phyloP scores from a whole-genome alignment of 1,140 invertebrate genomes.

The Ephestia elutella region DNA sequence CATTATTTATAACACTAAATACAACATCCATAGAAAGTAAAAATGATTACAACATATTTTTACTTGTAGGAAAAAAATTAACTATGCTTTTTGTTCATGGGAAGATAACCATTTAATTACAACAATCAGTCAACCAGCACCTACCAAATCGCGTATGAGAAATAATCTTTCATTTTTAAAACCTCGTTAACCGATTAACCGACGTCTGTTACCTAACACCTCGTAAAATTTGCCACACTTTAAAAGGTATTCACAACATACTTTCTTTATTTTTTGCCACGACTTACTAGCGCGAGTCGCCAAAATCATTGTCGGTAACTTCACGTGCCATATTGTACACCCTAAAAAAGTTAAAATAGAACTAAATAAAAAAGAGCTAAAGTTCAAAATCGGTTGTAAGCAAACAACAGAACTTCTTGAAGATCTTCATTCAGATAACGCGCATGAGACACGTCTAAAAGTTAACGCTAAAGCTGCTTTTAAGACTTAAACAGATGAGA shows the following conservation, averaged over 20 bases:
- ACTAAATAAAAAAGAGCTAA: neutral
- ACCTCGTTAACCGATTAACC: neutral
- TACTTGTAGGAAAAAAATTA: too few relatives aligned
- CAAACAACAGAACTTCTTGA: neutral
- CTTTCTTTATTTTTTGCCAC: conserved; percentile 9
- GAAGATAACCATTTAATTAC: neutral
- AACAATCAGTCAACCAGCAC: neutral
- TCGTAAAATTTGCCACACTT: conserved; percentile 20
- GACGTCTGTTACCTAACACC: conserved; percentile 19
- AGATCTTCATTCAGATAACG: neutral
- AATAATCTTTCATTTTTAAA: neutral
- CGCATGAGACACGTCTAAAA: neutral
- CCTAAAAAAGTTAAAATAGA: neutral
- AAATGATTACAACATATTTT: too few relatives aligned
- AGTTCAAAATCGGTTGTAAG: neutral
- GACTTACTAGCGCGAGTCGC: conserved; percentile 13
- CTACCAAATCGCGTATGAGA: neutral
- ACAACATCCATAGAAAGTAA: too few relatives aligned
- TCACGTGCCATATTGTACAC: conserved; percentile 12
- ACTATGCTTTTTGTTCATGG: too few relatives aligned
- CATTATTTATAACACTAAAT: too few relatives aligned
- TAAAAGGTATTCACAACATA: conserved; percentile 11
- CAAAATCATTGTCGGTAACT: conserved; percentile 14
- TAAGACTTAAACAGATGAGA: neutral
- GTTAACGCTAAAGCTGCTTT: neutral